These are phyloP conservation scores for Neotoma lepida DNA, from an alignment of 2,113 vertebrate genomes.

Conservation along the genomic window DNA sequence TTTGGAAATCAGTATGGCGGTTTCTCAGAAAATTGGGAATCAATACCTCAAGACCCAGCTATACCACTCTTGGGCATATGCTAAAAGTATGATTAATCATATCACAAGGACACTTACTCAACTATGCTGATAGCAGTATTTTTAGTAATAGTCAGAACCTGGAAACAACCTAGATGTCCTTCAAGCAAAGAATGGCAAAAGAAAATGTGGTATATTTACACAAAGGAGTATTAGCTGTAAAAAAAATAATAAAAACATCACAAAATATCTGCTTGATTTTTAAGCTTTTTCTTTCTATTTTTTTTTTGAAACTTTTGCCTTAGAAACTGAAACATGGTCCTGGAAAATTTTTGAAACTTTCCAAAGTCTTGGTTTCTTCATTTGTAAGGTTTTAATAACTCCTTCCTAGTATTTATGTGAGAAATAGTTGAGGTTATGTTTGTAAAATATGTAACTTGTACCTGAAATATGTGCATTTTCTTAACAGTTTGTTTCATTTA, in stretches of 20 bases:
- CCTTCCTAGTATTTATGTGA: not conserved
- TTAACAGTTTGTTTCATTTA: not conserved
- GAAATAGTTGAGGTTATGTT: not conserved
- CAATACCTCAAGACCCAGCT: not conserved
- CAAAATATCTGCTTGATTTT: not conserved
- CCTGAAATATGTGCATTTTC: not conserved
- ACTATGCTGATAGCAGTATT: not conserved
- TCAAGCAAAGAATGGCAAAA: not conserved
- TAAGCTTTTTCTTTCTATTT: not conserved
- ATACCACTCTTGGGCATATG: not conserved
- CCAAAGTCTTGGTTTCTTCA: not conserved
- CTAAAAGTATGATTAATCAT: not conserved
- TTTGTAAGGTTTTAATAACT: not conserved
- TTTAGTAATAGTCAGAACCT: not conserved
- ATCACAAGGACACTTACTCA: not conserved
- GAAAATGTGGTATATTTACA: not conserved
- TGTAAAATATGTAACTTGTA: not conserved
- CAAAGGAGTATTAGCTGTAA: not conserved
- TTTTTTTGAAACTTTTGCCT: not conserved
- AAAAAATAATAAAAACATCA: not conserved
- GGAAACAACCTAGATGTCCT: not conserved
- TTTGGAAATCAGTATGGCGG: not conserved
- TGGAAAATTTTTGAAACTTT: not conserved
- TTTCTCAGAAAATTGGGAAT: not conserved
- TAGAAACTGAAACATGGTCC: not conserved